Conservation (phyloP, 2,797 vertebrate genomes). For the Borostomias antarcticus region DNA sequence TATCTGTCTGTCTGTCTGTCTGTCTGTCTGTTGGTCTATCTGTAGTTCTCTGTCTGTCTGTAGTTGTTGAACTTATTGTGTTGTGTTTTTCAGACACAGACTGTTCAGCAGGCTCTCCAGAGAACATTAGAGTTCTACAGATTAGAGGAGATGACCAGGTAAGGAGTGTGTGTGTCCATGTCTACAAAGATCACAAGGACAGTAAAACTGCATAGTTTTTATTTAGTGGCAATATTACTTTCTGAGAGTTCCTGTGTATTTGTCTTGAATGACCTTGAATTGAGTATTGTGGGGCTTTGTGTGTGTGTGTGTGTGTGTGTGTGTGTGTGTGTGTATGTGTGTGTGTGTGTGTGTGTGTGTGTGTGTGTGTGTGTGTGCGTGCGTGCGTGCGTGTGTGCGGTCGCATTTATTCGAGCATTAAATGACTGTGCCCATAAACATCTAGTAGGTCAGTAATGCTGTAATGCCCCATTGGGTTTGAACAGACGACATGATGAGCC, state of each 20-base stretch:
- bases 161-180: conserved; percentile 48
- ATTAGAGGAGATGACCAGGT: conserved; percentile 92
- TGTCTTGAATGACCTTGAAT: neutral
- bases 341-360: neutral
- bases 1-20: neutral
- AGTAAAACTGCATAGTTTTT: too few species aligned
- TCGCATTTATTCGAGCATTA: neutral
- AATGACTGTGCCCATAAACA: neutral
- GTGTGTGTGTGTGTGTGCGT: conserved; percentile 12
- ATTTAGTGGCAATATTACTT: neutral
- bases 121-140: conserved; percentile 91
- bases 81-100: conserved; percentile 83
- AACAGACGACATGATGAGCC: conserved; percentile 1
- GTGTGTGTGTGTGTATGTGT: conserved; percentile 7
- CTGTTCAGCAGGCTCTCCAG: conserved; percentile 91
- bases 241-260: neutral
- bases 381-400: conserved; percentile 10
- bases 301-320: conserved; percentile 5
- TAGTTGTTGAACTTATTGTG: conserved; percentile 23
- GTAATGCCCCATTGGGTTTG: conserved; percentile 7
- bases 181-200: too few species aligned
- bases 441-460: neutral
- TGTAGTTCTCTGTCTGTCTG: conserved; percentile 23
- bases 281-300: too few species aligned
- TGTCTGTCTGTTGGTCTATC: neutral